Conservation (phyloP, 2,797 vertebrate species). For the Micromesistius poutassou region DNA sequence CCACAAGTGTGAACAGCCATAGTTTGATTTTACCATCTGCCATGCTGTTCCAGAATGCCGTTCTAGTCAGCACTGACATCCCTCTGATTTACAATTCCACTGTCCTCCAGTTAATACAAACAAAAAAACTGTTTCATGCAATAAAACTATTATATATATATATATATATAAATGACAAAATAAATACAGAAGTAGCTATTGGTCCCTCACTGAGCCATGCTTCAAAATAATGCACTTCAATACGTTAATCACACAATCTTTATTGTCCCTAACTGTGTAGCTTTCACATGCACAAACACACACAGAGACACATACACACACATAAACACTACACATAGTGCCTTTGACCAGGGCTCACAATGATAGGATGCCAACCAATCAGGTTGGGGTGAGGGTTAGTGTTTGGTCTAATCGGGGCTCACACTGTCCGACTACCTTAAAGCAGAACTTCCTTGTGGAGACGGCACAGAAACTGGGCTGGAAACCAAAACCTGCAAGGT, state of each 20-base stretch:
- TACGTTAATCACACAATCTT: neutral
- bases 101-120: too few species aligned
- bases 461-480: too few species aligned
- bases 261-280: slow-evolving; percentile 46
- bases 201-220: neutral
- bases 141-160: too few species aligned
- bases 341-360: neutral
- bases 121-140: neutral
- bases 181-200: slow-evolving; percentile 2
- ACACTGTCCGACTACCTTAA: too few species aligned
- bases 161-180: too few species aligned
- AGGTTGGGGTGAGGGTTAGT: neutral
- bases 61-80: neutral
- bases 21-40: neutral
- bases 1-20: neutral
- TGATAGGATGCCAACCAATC: neutral
- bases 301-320: neutral
- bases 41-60: neutral
- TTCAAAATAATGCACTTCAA: neutral
- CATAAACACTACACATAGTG: neutral
- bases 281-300: slow-evolving; percentile 15
- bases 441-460: too few species aligned
- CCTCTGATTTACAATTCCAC: neutral
- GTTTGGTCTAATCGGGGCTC: too few species aligned
- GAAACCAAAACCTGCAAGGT: too few species aligned